Base-by-base conservation (phyloP, 1,140 invertebrate species). In the Drosophila ironensis region DNA sequence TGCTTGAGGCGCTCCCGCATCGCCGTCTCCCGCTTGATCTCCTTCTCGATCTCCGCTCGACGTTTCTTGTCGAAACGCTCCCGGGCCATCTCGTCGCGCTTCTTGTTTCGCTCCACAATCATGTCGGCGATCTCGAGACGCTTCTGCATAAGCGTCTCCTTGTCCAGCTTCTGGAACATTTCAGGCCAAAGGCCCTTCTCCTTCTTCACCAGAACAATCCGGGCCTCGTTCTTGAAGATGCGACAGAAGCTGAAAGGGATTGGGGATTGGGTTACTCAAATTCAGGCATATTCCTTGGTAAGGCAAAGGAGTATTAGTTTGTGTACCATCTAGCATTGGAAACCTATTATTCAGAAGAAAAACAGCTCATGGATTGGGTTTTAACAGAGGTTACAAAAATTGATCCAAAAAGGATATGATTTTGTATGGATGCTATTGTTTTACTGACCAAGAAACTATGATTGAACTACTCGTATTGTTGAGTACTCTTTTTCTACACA, bases 141-240 rank as follows among this genome's bases (percentile, higher is more conserved):
- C 44, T 89, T 89, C 19, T 76, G 45, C 40, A 81, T 12, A 1
- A 89, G 35, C 8, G 69, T 74, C 35, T 89, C 88, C 19, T 77
- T 89, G 41, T 60, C 56, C 4, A 89, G 48, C 37, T 88, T 89
- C 38, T 81, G 74, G 19, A 89, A 89, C 38, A 89, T 42, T 38
- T 89, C 88, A 0, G 88, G 88, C 88, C 88, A 89, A 8, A 89
- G 63, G n/a, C 81, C 88, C 9, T 72, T 78, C 11, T 78, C 53
- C 14, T 89, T 89, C 25, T 89, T 89, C 3, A 89, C 64, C 0
- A 89, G 54, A 5, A 89, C 72, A 16, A 89, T 88, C n/a, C 88
- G 84, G n/a, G 88, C 88, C 28, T 89, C 88, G 33, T 80, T 88
- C 40, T 89, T 89, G 4, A 87, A 89, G 40, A 89, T 88, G 44